Evolutionary conservation across 2,888 invertebrate genomes (phyloP).

Genomic region (Hydrotaea cyrtoneurina): DNA sequence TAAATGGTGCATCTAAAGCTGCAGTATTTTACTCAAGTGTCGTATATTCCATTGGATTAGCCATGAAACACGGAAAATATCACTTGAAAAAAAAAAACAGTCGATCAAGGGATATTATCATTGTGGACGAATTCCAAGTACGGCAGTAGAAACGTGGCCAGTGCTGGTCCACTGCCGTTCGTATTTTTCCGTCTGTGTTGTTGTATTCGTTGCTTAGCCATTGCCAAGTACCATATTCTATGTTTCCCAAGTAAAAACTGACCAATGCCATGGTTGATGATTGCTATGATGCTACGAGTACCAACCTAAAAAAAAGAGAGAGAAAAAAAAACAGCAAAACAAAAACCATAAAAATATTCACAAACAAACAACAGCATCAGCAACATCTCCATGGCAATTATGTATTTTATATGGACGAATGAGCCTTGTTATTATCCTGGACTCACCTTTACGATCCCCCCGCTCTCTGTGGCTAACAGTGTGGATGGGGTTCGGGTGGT

Average conservation of each 20-base stretch:
- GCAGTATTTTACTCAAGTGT: too few species aligned
- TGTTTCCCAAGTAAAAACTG: not conserved
- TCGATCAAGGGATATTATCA: too few species aligned
- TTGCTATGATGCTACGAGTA: not conserved
- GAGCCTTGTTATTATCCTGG: constrained; percentile 32
- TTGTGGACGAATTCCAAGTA: too few species aligned
- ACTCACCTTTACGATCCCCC: not conserved
- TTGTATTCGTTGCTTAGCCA: too few species aligned
- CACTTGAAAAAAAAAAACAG: too few species aligned
- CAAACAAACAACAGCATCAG: not conserved
- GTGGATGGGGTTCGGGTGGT: not conserved
- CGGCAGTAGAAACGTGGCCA: too few species aligned
- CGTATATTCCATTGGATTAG: too few species aligned
- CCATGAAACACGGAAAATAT: too few species aligned
- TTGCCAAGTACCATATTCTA: not conserved
- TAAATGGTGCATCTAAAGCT: too few species aligned
- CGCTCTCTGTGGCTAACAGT: not conserved
- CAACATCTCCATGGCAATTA: constrained; percentile 32
- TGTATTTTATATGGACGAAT: constrained; percentile 3
- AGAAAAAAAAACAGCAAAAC: not conserved
- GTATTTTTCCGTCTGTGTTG: too few species aligned
- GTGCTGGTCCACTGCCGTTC: too few species aligned
- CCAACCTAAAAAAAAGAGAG: not conserved
- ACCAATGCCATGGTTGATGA: not conserved
- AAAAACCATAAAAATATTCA: constrained; percentile 7